Evolutionary conservation across 2,797 vertebrate genomes (phyloP), one percentile per base, ranked within the genome.

Genomic region (Adrianichthys oophorus): DNA sequence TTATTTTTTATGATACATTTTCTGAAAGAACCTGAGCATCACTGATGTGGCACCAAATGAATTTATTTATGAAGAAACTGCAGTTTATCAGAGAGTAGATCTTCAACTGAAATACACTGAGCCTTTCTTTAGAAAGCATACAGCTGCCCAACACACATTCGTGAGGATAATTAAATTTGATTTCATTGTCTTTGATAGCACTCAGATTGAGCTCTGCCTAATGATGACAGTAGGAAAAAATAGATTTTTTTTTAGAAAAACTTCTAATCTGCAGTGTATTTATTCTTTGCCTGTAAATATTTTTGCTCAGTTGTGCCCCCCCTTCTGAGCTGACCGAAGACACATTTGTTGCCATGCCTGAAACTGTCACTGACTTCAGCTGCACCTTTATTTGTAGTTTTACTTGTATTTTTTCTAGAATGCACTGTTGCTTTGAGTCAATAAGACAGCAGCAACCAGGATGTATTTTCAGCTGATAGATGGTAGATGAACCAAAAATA

Each of bases 391-490:
- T 29, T 15, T 50, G 21, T 52, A 41, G 56, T 59, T 26, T 3
- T 24, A 18, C 48, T 52, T 19, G 18, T 44, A n/a, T n/a, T 50
- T 65, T 71, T 41, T 70, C 57, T 21, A 21, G 19, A 21, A 65
- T 49, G 58, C 57, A 50, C 32, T 52, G 0, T 16, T 54, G 37
- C 15, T 59, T 48, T 68, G 57, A 74, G 51, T 52, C 41, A 41
- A 53, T 62, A 41, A 41, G 55, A 54, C 44, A 43, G 48, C 40
- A 46, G 61, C 48, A 59, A 52, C 16, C 8, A 29, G 5, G 17
- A 15, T 7, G 7, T 37, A 15, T 52, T 40, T 15, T n/a, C 10
- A 15, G 2, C 16, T 3, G 15, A 15, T n/a, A 7, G 3, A 21
- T 7, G 26, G 5, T 29, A 6, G 26, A 5, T 29, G 26, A 29